Conservation (phyloP, 2,113 vertebrate genomes). For the Passer montanus region DNA sequence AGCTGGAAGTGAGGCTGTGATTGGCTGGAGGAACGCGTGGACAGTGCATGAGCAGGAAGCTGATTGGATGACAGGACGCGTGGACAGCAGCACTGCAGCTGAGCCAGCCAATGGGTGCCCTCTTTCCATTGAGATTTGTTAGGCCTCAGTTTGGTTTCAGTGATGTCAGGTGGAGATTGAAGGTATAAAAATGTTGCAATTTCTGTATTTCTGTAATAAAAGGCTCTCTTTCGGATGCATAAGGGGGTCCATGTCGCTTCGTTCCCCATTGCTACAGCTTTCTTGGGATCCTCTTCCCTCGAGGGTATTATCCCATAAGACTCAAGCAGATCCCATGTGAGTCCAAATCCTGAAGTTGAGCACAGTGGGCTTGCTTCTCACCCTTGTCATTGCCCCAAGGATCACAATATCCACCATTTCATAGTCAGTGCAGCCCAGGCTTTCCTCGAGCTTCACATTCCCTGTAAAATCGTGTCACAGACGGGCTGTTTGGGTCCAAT, state of each 20-base stretch:
- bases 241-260: not conserved
- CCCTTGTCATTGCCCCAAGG: not conserved
- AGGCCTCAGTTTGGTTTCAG: not conserved
- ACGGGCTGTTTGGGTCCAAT: no score
- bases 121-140: not conserved
- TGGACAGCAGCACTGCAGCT: not conserved
- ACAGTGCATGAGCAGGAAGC: not conserved
- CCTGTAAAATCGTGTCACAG: no score
- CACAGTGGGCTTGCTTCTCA: not conserved
- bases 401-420: not conserved
- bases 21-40: not conserved
- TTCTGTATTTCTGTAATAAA: not conserved
- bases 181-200: not conserved
- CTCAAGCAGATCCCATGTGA: not conserved
- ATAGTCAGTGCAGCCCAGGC: not conserved
- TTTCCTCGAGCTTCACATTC: not conserved
- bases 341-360: not conserved
- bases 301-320: not conserved
- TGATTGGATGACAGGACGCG: not conserved
- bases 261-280: not conserved
- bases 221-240: not conserved
- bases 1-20: not conserved
- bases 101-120: not conserved
- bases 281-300: not conserved
- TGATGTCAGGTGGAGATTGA: not conserved